A percentile compares a stretch with the other conserved stretches of the same genome.
These are phyloP conservation scores for Linurgus olivaceus DNA, from an alignment of 2,797 vertebrate genomes.

Conservation along the genomic window DNA sequence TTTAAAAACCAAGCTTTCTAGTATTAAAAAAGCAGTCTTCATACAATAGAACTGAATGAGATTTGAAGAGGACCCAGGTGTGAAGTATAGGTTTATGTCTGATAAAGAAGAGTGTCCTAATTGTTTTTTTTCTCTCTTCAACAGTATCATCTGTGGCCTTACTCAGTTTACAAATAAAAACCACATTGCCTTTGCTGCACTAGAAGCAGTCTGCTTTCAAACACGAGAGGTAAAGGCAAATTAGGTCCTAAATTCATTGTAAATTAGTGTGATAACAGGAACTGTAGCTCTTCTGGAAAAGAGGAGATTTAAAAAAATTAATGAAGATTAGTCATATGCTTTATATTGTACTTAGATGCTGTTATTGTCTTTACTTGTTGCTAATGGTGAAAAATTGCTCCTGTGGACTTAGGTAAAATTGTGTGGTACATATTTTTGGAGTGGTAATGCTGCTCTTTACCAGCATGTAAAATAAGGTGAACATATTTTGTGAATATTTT, in stretches of 20 bases:
- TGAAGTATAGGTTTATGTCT: not conserved
- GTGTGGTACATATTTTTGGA: not conserved
- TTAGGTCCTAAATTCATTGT: not conserved
- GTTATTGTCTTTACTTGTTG: not conserved
- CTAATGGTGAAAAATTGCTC: not conserved
- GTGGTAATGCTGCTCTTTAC: not conserved
- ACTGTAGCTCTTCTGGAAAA: not conserved
- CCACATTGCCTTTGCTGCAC: conserved; percentile 93
- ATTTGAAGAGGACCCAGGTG: not conserved
- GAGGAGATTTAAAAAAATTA: not conserved
- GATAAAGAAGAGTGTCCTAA: not conserved
- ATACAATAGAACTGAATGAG: not conserved
- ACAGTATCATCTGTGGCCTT: conserved; percentile 95
- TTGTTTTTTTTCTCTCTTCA: not conserved
- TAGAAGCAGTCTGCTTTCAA: conserved; percentile 97
- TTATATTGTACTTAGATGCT: not conserved
- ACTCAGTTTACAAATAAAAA: conserved; percentile 97
- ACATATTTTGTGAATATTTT: not conserved
- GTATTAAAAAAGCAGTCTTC: not conserved
- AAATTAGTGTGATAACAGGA: not conserved
- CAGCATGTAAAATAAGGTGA: not conserved
- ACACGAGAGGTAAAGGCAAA: conserved; percentile 86
- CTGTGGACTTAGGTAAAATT: not conserved
- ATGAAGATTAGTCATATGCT: not conserved
- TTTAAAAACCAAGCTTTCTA: not conserved